phyloP scores from a whole-genome alignment of 2,797 vertebrate species.

The Bucorvus abyssinicus region DNA sequence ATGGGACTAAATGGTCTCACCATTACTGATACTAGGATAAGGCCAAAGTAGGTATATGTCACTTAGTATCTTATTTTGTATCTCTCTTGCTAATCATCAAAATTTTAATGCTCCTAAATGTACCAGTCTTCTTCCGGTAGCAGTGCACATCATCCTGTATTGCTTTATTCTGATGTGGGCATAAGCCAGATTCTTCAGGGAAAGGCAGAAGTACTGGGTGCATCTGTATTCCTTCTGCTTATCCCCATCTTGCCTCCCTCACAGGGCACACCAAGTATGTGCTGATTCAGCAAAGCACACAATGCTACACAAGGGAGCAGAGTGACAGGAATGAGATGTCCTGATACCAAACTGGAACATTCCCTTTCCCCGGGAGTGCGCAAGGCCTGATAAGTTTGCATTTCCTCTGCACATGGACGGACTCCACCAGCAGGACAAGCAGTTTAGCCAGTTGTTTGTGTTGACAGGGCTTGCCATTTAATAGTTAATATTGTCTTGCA shows the following conservation, averaged over 20 bases:
- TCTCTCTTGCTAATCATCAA: neutral
- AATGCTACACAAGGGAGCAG: neutral
- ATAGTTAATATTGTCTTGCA: neutral
- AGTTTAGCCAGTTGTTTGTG: neutral
- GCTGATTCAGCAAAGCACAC: neutral
- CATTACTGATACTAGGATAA: neutral
- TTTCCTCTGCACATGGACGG: neutral
- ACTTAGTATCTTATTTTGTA: neutral
- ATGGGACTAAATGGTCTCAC: neutral
- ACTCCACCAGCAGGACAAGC: neutral
- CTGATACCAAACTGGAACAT: neutral
- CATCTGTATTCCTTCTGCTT: neutral
- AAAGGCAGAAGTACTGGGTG: neutral
- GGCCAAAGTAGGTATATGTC: neutral
- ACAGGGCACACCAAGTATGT: accelerated
- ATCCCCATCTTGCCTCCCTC: neutral
- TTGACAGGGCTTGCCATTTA: neutral
- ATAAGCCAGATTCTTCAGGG: neutral
- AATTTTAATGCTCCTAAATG: neutral
- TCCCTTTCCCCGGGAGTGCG: neutral
- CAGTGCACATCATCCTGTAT: neutral
- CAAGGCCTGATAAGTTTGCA: neutral
- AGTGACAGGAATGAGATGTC: neutral
- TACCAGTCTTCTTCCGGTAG: neutral
- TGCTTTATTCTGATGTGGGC: neutral